Evolutionary conservation across 2,797 vertebrate genomes (phyloP).

Genomic region (Mus minutoides): DNA sequence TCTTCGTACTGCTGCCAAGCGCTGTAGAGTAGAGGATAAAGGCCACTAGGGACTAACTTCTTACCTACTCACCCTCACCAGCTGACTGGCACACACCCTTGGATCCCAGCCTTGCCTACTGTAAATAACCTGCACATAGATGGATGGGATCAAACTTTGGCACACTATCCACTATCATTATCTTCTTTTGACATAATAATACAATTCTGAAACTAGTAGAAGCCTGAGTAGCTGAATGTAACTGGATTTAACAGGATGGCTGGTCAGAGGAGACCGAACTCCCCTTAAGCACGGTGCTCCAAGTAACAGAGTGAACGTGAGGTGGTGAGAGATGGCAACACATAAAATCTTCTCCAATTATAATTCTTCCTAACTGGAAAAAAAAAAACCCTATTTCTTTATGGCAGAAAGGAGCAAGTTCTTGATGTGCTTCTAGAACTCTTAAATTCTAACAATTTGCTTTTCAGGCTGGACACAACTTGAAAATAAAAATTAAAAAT

Average conservation of each 20-base stretch:
- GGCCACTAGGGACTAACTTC: not conserved
- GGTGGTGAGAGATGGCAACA: not conserved
- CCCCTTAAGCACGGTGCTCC: not conserved
- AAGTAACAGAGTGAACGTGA: constrained; percentile 15
- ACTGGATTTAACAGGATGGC: constrained; percentile 45
- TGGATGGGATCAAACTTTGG: not conserved
- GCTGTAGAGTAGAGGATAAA: not conserved
- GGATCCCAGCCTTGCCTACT: not conserved
- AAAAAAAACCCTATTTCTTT: not conserved
- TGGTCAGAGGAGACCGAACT: not conserved
- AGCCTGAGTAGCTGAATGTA: not conserved
- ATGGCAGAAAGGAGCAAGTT: not conserved
- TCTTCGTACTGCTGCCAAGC: not conserved
- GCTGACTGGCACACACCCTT: not conserved
- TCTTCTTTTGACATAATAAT: not conserved
- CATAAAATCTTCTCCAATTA: not conserved
- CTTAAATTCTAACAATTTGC: not conserved
- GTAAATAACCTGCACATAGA: not conserved
- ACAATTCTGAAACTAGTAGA: constrained; percentile 26
- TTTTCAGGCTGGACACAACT: not conserved
- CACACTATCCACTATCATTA: not conserved
- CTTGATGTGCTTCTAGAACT: not conserved
- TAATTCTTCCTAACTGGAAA: not conserved
- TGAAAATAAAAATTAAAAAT: constrained; percentile 38
- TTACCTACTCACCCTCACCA: not conserved